Evolutionary conservation across 2,888 invertebrate species (phyloP).

Genomic region (Auanema sp.): DNA sequence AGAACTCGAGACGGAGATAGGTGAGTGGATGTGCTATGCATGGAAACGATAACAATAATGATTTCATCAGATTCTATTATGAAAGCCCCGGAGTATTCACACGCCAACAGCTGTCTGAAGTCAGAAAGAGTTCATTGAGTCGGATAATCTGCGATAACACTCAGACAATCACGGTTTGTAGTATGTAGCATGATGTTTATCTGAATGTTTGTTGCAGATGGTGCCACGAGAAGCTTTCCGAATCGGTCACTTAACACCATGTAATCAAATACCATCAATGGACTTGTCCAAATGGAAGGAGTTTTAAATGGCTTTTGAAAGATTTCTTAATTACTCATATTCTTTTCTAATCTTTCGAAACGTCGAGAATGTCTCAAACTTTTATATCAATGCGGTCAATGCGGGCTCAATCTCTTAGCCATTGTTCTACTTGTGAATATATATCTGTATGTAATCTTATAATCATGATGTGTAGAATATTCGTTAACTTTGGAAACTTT

Average conservation of each 20-base stretch:
- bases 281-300: conserved; percentile 61
- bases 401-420: too few relatives aligned
- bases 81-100: conserved; percentile 66
- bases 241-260: conserved; percentile 55
- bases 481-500: too few relatives aligned
- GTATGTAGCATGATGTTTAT: not conserved
- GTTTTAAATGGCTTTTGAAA: conserved; percentile 13
- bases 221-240: conserved; percentile 62
- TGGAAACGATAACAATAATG: not conserved
- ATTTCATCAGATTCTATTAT: conserved; percentile 66
- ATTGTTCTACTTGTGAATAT: too few relatives aligned
- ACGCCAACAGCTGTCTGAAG: conserved; percentile 75
- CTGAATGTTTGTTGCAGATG: conserved; percentile 26
- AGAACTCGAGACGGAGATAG: conserved; percentile 67
- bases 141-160: conserved; percentile 87
- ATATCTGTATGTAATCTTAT: too few relatives aligned
- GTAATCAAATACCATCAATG: conserved; percentile 60
- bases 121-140: conserved; percentile 81
- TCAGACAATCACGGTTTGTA: conserved; percentile 70
- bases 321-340: not conserved
- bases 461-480: too few relatives aligned
- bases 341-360: too few relatives aligned
- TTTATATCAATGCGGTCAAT: too few relatives aligned
- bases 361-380: too few relatives aligned
- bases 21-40: conserved; percentile 5